Evolutionary conservation across 1,140 invertebrate genomes (phyloP).

Genomic region (Arctopsyche grandis): DNA sequence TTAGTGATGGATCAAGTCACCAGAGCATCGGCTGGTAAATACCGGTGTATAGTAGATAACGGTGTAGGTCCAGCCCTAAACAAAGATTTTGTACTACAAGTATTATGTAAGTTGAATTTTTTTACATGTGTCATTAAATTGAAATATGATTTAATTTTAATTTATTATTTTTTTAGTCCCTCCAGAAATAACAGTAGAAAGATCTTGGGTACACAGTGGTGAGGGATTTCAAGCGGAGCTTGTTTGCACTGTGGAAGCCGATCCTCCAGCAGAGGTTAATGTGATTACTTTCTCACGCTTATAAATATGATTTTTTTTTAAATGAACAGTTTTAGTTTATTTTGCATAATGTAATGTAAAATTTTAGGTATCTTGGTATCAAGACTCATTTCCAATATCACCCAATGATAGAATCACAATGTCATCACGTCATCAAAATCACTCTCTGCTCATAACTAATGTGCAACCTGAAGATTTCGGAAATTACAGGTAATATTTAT

Average conservation of each 20-base stretch:
- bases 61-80: conserved; percentile 73
- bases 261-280: conserved; percentile 75
- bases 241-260: conserved; percentile 78
- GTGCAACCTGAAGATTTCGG: conserved; percentile 75
- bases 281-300: not conserved
- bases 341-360: conserved; percentile 9
- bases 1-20: conserved; percentile 73
- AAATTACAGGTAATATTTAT: conserved; percentile 72
- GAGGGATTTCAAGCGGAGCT: conserved; percentile 78
- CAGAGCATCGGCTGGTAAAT: conserved; percentile 72
- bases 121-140: not conserved
- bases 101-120: conserved; percentile 68
- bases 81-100: conserved; percentile 71
- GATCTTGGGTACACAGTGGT: conserved; percentile 78
- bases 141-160: not conserved
- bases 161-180: conserved; percentile 62
- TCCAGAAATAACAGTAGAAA: conserved; percentile 76
- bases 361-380: conserved; percentile 72
- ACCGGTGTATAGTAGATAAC: conserved; percentile 76
- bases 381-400: conserved; percentile 74
- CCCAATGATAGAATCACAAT: conserved; percentile 71
- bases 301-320: not conserved
- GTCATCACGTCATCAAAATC: conserved; percentile 71
- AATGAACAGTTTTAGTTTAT: not conserved
- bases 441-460: conserved; percentile 72